Evolutionary conservation across 2,113 vertebrate genomes (phyloP).

Genomic region (Amphilophus citrinellus): DNA sequence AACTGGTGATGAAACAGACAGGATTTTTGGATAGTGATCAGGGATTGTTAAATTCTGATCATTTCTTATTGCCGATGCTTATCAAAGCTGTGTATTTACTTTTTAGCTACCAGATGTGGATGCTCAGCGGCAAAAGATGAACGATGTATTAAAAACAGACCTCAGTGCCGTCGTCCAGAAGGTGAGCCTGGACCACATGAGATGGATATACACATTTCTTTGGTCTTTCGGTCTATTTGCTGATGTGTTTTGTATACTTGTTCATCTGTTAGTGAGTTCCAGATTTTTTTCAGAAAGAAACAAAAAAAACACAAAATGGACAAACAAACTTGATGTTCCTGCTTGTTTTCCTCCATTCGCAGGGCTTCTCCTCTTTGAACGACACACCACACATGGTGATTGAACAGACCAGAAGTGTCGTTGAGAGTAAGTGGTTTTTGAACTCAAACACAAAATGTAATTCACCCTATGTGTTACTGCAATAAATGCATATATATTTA

Average conservation of each 20-base stretch:
- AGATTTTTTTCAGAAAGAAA: background rate
- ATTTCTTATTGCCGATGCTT: fast-evolving
- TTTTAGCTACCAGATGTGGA: slow-evolving; percentile 85
- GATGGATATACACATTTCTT: background rate
- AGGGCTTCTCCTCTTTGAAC: slow-evolving; percentile 90
- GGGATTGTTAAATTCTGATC: background rate
- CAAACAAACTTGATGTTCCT: background rate
- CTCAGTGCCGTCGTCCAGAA: slow-evolving; percentile 85
- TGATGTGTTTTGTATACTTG: background rate
- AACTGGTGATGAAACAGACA: background rate
- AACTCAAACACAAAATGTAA: background rate
- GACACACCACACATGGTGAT: slow-evolving; percentile 87
- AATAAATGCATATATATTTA: background rate
- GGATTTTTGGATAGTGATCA: background rate
- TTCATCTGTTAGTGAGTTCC: background rate
- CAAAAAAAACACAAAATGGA: background rate
- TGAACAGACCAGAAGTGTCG: slow-evolving; percentile 84
- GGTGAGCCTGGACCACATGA: slow-evolving; percentile 75
- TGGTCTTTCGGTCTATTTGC: background rate
- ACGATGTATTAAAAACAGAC: slow-evolving; percentile 84
- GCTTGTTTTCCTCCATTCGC: background rate
- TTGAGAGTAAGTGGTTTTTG: slow-evolving; percentile 82
- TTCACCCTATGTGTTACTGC: background rate
- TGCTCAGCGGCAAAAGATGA: slow-evolving; percentile 83
- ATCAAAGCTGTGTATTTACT: background rate